phyloP scores from a whole-genome alignment of 2,888 invertebrate genomes.

The Fragum whitleyi region DNA sequence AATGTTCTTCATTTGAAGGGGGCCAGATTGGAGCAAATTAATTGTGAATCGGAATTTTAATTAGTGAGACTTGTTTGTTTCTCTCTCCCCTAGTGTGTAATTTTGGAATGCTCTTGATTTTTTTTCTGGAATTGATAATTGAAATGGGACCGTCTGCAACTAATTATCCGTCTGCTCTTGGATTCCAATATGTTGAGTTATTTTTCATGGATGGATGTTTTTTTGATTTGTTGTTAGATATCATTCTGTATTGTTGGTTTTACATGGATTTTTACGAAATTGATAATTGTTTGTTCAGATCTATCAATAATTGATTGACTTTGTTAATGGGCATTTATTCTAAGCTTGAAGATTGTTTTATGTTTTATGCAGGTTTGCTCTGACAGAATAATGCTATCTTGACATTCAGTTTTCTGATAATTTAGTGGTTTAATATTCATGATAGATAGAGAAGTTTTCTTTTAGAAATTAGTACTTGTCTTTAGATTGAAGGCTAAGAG shows the following conservation, averaged over 20 bases:
- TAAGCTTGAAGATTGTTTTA: no score
- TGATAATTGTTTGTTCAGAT: no score
- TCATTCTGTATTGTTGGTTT: not conserved
- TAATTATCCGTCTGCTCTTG: constrained; percentile 18
- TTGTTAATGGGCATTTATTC: no score
- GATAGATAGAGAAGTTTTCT: no score
- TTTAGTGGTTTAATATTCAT: no score
- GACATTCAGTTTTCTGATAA: not conserved
- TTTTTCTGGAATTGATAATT: not conserved
- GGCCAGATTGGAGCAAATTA: constrained; percentile 25
- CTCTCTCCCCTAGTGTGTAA: constrained; percentile 15
- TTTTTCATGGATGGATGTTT: constrained; percentile 13
- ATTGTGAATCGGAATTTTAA: constrained; percentile 19
- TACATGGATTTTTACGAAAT: no score
- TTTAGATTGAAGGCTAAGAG: no score
- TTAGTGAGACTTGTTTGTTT: constrained; percentile 19
- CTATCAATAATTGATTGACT: no score
- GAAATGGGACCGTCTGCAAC: not conserved
- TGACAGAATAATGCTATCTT: no score
- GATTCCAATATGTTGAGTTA: constrained; percentile 15
- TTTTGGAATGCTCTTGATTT: not conserved
- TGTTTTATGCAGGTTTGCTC: not conserved
- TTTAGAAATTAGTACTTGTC: no score
- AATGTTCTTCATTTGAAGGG: not conserved
- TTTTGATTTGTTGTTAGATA: not conserved